Percentiles rank a stretch among this genome's conserved stretches.
Evolutionary conservation across 1,140 invertebrate species (phyloP).

Genomic region (Drosophila bipectinata): DNA sequence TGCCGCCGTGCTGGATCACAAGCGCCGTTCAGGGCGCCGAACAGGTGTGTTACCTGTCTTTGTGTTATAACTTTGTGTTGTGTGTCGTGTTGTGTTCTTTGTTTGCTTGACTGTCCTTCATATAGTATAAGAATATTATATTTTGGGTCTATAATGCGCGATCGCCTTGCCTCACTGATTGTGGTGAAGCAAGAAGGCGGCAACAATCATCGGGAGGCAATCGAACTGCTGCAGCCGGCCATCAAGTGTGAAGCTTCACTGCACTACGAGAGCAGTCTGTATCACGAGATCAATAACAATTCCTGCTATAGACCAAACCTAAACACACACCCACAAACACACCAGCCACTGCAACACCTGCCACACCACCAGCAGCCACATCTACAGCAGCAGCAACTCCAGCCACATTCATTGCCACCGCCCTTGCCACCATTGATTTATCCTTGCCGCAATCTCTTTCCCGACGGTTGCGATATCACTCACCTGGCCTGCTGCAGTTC

Average conservation of each 20-base stretch:
- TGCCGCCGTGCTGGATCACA: conserved; percentile 67
- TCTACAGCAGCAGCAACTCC: conserved; percentile 9
- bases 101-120: conserved; percentile 13
- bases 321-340: conserved; percentile 28
- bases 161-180: conserved; percentile 83
- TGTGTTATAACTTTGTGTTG: conserved; percentile 20
- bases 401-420: conserved; percentile 29
- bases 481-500: conserved; percentile 60
- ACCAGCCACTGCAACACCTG: conserved; percentile 5
- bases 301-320: conserved; percentile 70
- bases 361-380: conserved; percentile 13
- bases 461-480: conserved; percentile 76
- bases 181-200: conserved; percentile 82
- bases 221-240: conserved; percentile 22
- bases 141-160: conserved; percentile 72
- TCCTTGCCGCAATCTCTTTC: conserved; percentile 80
- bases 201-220: conserved; percentile 40
- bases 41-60: conserved; percentile 59
- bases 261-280: conserved; percentile 42
- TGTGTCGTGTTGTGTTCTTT: conserved; percentile 19
- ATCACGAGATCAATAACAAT: conserved; percentile 74
- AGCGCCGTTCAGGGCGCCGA: conserved; percentile 54
- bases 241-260: conserved; percentile 67
- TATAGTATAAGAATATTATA: conserved; percentile 13
- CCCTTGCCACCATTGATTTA: conserved; percentile 65